A percentile compares a stretch with the other conserved stretches of the same genome.
These are phyloP conservation scores for Megalopta genalis DNA, from an alignment of 1,140 invertebrate genomes.

Conservation along the genomic window DNA sequence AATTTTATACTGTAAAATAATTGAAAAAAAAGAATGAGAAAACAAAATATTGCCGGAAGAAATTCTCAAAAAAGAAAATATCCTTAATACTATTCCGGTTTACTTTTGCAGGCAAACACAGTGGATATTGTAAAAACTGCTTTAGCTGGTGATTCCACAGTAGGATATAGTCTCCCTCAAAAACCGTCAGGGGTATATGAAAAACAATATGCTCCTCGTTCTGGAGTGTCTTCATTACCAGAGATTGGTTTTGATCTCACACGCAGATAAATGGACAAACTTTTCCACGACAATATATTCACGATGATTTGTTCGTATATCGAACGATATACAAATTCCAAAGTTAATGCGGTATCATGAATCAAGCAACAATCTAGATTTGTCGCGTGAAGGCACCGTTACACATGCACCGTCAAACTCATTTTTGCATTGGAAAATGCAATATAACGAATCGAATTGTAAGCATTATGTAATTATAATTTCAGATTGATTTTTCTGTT, in stretches of 20 bases:
- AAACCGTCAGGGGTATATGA: constrained; percentile 59
- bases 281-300: constrained; percentile 48
- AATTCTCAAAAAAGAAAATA: background rate
- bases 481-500: constrained; percentile 17
- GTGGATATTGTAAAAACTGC: constrained; percentile 51
- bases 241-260: constrained; percentile 49
- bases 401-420: constrained; percentile 33
- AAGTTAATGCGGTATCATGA: constrained; percentile 41
- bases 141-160: constrained; percentile 49
- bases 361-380: constrained; percentile 43
- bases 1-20: background rate
- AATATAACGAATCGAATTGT: constrained; percentile 22
- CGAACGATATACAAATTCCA: constrained; percentile 33
- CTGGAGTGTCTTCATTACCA: constrained; percentile 49
- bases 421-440: constrained; percentile 26
- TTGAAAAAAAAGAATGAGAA: background rate
- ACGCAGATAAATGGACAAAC: constrained; percentile 53
- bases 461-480: constrained; percentile 8
- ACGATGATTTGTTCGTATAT: constrained; percentile 42
- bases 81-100: background rate
- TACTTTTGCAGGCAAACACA: constrained; percentile 59
- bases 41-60: background rate
- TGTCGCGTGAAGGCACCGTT: constrained; percentile 28
- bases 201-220: constrained; percentile 48
- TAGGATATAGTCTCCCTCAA: constrained; percentile 61